A percentile compares a stretch with the other conserved stretches of the same genome.
phyloP scores from a whole-genome alignment of 2,888 invertebrate species.

The Strigamia transsilvanica region DNA sequence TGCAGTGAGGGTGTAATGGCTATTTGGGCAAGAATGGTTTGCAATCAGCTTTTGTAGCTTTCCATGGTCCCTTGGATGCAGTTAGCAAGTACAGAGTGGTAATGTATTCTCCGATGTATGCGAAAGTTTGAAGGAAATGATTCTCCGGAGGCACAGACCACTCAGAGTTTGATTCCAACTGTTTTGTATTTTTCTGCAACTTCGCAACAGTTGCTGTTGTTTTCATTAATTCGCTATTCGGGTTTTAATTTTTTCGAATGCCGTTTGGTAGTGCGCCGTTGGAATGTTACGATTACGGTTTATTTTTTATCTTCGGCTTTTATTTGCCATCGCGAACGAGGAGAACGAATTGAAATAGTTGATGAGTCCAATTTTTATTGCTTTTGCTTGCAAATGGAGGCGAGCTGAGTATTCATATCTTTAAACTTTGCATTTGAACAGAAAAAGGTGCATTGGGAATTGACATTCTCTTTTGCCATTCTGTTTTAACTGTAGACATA shows the following conservation, averaged over 20 bases:
- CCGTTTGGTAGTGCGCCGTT: not conserved
- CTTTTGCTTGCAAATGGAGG: not conserved
- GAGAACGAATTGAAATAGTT: not conserved
- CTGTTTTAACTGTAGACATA: conserved; percentile 27
- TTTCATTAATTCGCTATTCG: too few species aligned
- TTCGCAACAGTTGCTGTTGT: too few species aligned
- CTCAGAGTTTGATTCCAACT: not conserved
- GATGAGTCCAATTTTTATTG: not conserved
- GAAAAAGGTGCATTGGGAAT: not conserved
- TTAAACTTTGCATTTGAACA: not conserved
- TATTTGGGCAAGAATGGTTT: not conserved
- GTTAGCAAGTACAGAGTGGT: not conserved
- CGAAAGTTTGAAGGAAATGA: not conserved
- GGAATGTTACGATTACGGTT: too few species aligned
- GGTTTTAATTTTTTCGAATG: not conserved
- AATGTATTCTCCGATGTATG: conserved; percentile 1
- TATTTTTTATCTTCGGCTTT: not conserved
- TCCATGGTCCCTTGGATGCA: conserved; percentile 1
- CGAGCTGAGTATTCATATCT: conserved; percentile 5
- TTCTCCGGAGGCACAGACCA: not conserved
- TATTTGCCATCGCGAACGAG: not conserved
- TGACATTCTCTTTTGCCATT: not conserved
- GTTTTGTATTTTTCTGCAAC: not conserved
- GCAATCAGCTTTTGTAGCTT: not conserved
- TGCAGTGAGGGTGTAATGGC: not conserved